These are phyloP conservation scores for Drosophila imparisetae DNA, from an alignment of 2,888 invertebrate species.

Conservation along the genomic window DNA sequence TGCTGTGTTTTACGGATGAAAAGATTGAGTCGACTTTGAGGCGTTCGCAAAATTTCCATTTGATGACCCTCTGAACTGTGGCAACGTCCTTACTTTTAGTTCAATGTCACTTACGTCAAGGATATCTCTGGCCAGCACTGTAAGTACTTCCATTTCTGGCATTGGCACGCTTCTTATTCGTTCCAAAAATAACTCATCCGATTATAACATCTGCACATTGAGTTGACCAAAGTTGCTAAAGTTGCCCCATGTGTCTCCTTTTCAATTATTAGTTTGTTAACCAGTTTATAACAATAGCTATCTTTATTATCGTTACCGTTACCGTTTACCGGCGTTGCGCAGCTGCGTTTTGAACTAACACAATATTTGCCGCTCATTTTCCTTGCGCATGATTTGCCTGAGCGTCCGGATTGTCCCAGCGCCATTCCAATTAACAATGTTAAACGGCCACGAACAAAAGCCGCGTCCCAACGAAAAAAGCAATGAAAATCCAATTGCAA, in stretches of 20 bases:
- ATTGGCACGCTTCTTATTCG: conserved; percentile 21
- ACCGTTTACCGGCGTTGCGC: conserved; percentile 11
- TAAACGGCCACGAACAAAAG: conserved; percentile 52
- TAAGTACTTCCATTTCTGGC: conserved; percentile 68
- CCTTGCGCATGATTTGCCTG: conserved; percentile 50
- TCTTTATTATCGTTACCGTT: conserved; percentile 27
- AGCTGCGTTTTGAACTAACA: conserved; percentile 62
- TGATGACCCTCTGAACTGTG: conserved; percentile 57
- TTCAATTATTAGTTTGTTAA: conserved; percentile 26
- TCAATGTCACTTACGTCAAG: conserved; percentile 75
- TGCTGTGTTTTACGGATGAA: conserved; percentile 55
- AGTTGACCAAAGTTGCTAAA: conserved; percentile 53
- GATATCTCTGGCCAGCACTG: conserved; percentile 64
- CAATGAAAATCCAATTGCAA: conserved; percentile 56
- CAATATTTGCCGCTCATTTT: conserved; percentile 19
- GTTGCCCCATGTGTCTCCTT: conserved; percentile 37
- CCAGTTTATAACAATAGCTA: conserved; percentile 59
- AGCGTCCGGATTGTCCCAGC: conserved; percentile 35
- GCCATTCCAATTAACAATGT: conserved; percentile 63
- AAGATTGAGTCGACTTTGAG: conserved; percentile 65
- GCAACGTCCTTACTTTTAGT: conserved; percentile 33
- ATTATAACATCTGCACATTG: conserved; percentile 54
- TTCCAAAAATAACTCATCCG: conserved; percentile 50
- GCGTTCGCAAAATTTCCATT: conserved; percentile 31
- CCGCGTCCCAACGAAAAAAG: conserved; percentile 33